Evolutionary conservation across 2,888 invertebrate species (phyloP).

Genomic region (Arenicola marina): DNA sequence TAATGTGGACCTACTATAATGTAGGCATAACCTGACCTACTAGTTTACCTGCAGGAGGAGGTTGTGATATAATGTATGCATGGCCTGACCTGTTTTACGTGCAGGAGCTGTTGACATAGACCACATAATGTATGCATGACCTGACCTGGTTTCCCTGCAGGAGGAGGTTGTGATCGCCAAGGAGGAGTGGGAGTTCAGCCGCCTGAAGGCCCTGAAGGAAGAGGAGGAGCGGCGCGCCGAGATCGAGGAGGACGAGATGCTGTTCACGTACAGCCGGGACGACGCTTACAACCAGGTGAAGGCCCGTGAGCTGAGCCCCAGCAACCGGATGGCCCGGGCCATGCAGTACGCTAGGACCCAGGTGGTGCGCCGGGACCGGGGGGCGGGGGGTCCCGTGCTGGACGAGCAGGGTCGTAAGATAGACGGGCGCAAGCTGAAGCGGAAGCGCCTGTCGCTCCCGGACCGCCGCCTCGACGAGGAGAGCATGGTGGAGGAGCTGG

Average conservation of each 20-base stretch:
- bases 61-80: too few relatives aligned
- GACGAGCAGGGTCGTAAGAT: too few relatives aligned
- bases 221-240: slow-evolving; percentile 62
- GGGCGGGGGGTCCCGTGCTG: not conserved
- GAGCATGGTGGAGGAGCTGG: not conserved
- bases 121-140: too few relatives aligned
- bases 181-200: slow-evolving; percentile 83
- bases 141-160: slow-evolving; percentile 52
- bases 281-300: slow-evolving; percentile 86
- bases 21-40: too few relatives aligned
- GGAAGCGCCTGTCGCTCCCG: not conserved
- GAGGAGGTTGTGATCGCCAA: slow-evolving; percentile 69
- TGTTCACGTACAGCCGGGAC: slow-evolving; percentile 77
- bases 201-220: slow-evolving; percentile 64
- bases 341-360: slow-evolving; percentile 51
- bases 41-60: too few relatives aligned
- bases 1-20: too few relatives aligned
- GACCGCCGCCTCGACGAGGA: slow-evolving; percentile 1
- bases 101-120: too few relatives aligned
- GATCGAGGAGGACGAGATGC: slow-evolving; percentile 65
- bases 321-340: slow-evolving; percentile 60
- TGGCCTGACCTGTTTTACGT: too few relatives aligned
- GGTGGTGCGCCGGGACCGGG: not conserved
- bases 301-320: slow-evolving; percentile 55
- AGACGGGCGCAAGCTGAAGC: not conserved